Conservation (phyloP, 2,113 vertebrate species). For the Macrotis lagotis region DNA sequence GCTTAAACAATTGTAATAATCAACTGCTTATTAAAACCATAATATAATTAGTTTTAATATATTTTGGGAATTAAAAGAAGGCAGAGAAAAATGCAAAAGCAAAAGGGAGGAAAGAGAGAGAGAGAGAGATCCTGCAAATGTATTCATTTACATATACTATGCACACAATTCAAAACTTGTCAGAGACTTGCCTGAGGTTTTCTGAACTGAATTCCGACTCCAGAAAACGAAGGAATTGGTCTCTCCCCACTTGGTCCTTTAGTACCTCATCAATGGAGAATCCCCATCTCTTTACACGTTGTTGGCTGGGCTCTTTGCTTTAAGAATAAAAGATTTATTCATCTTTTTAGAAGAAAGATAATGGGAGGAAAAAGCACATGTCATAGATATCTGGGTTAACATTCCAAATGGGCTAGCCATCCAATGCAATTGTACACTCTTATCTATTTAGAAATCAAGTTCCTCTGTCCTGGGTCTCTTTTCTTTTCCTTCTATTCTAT, state of each 20-base stretch:
- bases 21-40: not conserved
- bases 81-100: not conserved
- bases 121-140: not conserved
- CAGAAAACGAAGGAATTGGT: conserved; percentile 96
- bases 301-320: conserved; percentile 95
- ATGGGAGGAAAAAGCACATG: not conserved
- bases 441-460: not conserved
- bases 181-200: conserved; percentile 91
- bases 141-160: not conserved
- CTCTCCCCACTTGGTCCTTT: conserved; percentile 92
- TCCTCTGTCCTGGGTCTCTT: not conserved
- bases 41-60: not conserved
- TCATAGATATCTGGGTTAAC: not conserved
- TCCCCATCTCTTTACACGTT: conserved; percentile 95
- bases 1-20: not conserved
- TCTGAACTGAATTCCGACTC: conserved; percentile 99
- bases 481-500: not conserved
- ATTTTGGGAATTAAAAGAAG: not conserved
- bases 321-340: conserved; percentile 66
- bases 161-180: conserved; percentile 5
- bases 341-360: not conserved
- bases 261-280: conserved; percentile 95
- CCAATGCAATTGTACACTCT: not conserved
- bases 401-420: not conserved
- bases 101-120: not conserved